Conservation (phyloP, 35 echinoderm and acorn worm species). For the Anneissia japonica region DNA sequence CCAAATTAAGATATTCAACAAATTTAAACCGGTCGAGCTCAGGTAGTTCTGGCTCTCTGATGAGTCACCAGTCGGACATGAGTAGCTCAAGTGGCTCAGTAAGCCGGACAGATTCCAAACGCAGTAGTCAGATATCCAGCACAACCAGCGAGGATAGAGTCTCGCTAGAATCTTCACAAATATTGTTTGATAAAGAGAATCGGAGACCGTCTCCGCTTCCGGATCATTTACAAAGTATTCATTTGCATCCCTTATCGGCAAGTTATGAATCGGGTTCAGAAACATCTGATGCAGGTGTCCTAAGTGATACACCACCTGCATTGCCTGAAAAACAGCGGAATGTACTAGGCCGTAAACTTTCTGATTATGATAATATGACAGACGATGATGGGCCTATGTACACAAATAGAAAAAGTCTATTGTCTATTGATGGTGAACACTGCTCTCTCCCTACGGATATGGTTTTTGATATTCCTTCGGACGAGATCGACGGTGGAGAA, state of each 20-base stretch:
- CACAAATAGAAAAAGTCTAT: background rate
- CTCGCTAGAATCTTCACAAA: background rate
- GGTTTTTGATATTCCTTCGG: background rate
- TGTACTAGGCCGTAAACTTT: slow-evolving; percentile 44
- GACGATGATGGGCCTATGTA: slow-evolving; percentile 24
- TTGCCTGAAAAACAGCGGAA: slow-evolving; percentile 59
- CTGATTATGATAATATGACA: slow-evolving; percentile 65
- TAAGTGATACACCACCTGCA: slow-evolving; percentile 29
- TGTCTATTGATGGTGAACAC: background rate
- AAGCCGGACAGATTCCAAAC: slow-evolving; percentile 54
- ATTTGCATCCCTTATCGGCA: background rate
- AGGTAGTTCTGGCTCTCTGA: slow-evolving; percentile 58
- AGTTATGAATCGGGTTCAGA: background rate
- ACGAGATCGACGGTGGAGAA: background rate
- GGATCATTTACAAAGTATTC: background rate
- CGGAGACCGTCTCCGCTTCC: background rate
- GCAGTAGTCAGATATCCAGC: slow-evolving; percentile 59
- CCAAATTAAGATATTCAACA: background rate
- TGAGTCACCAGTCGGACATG: slow-evolving; percentile 64
- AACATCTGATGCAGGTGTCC: slow-evolving; percentile 24
- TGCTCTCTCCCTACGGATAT: background rate
- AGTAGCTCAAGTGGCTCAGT: slow-evolving; percentile 44
- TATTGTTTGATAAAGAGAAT: background rate
- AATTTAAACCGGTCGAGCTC: slow-evolving; percentile 57
- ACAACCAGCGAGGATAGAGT: slow-evolving; percentile 39